A percentile compares a stretch with the other conserved stretches of the same genome.
These are phyloP conservation scores for Helicoverpa armigera DNA, from an alignment of 1,140 invertebrate genomes.

Conservation along the genomic window DNA sequence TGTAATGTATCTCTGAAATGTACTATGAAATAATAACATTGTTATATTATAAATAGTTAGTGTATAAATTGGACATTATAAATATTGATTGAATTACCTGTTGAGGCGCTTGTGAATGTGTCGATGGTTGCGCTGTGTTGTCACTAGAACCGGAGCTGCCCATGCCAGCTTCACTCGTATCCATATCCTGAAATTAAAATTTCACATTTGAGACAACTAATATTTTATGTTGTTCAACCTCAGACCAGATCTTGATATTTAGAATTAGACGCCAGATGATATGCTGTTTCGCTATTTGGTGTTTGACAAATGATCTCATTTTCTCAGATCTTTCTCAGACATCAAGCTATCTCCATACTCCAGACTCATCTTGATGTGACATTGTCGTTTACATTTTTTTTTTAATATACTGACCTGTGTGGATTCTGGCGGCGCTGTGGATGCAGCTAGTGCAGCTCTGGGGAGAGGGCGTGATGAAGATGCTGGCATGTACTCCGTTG, in stretches of 20 bases:
- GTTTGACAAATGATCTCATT: neutral
- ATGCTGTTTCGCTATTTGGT: too few species aligned
- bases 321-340: neutral
- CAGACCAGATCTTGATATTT: too few species aligned
- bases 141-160: slow-evolving; percentile 77
- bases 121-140: slow-evolving; percentile 76
- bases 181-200: slow-evolving; percentile 79
- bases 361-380: neutral
- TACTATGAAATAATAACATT: too few species aligned
- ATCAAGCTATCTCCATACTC: neutral
- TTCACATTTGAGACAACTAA: too few species aligned
- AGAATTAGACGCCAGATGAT: too few species aligned
- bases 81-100: slow-evolving; percentile 64
- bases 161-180: slow-evolving; percentile 83
- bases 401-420: slow-evolving; percentile 48
- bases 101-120: slow-evolving; percentile 79
- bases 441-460: slow-evolving; percentile 84
- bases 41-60: too few species aligned
- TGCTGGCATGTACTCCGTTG: slow-evolving; percentile 91
- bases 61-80: neutral
- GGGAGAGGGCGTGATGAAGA: slow-evolving; percentile 88
- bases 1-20: too few species aligned
- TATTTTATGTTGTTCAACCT: too few species aligned
- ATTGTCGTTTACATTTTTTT: neutral
- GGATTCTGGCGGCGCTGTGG: slow-evolving; percentile 69